Percentiles rank a stretch among this genome's conserved stretches.
These are phyloP conservation scores for Leucania comma DNA, from an alignment of 2,888 invertebrate genomes.

Conservation along the genomic window DNA sequence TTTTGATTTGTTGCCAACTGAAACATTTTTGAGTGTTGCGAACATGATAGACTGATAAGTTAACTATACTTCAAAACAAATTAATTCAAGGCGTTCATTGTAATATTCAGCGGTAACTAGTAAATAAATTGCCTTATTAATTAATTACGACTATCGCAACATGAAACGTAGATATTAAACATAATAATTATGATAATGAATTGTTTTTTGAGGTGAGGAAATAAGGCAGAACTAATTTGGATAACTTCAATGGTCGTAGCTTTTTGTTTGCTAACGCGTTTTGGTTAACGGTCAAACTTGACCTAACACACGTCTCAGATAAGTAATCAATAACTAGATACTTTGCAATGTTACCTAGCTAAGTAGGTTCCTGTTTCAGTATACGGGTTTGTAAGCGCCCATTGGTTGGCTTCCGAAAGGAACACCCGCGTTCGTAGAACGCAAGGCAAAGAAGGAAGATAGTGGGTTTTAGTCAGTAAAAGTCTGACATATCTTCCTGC, in stretches of 20 bases:
- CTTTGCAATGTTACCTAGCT: background rate
- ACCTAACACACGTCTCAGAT: background rate
- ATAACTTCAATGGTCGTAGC: background rate
- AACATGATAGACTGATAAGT: conserved; percentile 9
- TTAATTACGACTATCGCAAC: conserved; percentile 47
- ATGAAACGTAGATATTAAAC: conserved; percentile 11
- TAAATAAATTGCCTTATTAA: conserved; percentile 15
- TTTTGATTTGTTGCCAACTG: background rate
- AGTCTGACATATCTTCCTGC: no score
- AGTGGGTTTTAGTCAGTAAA: no score
- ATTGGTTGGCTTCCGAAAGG: no score
- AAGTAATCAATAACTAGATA: no score
- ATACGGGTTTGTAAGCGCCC: no score
- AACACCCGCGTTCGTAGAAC: no score
- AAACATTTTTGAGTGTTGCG: conserved; percentile 9
- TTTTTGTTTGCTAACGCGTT: background rate
- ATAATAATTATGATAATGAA: conserved; percentile 29
- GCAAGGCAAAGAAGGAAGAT: no score
- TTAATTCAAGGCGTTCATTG: conserved; percentile 52
- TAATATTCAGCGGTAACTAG: conserved; percentile 20
- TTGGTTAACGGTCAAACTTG: conserved; percentile 1
- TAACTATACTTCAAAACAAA: conserved; percentile 26
- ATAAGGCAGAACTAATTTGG: conserved; percentile 11
- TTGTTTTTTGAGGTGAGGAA: conserved; percentile 16
- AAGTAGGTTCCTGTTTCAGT: no score